These are phyloP conservation scores for Chitala chitala DNA, from an alignment of 2,113 vertebrate genomes.

Conservation along the genomic window DNA sequence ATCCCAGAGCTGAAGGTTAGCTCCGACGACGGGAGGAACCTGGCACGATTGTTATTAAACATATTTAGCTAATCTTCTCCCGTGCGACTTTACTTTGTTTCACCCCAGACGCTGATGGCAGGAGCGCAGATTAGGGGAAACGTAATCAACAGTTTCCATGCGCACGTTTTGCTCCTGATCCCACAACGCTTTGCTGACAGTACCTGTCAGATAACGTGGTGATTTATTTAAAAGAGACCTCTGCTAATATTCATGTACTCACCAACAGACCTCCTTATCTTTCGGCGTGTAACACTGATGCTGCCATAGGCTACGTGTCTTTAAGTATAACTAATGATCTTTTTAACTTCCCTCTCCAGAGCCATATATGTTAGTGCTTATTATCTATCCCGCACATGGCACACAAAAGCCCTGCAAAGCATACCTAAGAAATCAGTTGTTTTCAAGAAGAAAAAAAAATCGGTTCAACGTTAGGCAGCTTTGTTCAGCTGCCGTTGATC, in stretches of 20 bases:
- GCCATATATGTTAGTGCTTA: not conserved
- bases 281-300: not conserved
- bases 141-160: not conserved
- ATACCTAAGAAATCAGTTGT: not conserved
- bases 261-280: not conserved
- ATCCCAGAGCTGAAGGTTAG: too few species aligned
- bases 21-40: too few species aligned
- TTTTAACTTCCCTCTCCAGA: not conserved
- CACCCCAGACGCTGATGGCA: constrained; percentile 6
- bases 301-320: not conserved
- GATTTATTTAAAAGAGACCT: too few species aligned
- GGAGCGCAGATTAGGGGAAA: not conserved
- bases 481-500: not conserved
- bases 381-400: not conserved
- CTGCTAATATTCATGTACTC: not conserved
- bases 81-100: too few species aligned
- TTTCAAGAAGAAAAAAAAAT: not conserved
- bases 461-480: not conserved
- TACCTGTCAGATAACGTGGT: not conserved
- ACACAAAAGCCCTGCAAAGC: too few species aligned
- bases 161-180: not conserved
- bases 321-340: not conserved
- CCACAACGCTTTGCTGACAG: not conserved
- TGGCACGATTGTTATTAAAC: too few species aligned
- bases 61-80: too few species aligned